Percentiles rank a stretch among this genome's conserved stretches.
These are phyloP conservation scores for Carlito syrichta DNA, from an alignment of 2,113 vertebrate genomes.

Conservation along the genomic window DNA sequence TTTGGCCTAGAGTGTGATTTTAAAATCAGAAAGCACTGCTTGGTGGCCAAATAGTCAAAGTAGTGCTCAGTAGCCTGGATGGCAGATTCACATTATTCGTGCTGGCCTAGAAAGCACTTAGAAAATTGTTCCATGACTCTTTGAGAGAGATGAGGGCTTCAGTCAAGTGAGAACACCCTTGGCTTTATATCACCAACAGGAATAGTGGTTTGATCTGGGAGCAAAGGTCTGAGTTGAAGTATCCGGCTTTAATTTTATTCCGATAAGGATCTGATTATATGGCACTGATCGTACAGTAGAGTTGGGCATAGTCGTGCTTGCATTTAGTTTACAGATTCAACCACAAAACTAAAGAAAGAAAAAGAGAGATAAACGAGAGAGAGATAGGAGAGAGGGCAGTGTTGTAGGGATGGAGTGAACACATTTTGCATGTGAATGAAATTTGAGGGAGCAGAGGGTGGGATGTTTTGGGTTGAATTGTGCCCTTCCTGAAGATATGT, in stretches of 20 bases:
- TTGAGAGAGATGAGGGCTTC: neutral
- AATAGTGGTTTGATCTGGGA: neutral
- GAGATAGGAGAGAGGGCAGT: neutral
- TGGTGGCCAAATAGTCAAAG: constrained; percentile 31
- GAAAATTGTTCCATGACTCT: neutral
- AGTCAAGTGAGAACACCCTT: neutral
- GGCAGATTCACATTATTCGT: neutral
- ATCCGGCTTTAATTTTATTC: neutral
- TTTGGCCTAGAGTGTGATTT: constrained; percentile 44
- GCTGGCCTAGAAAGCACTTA: neutral
- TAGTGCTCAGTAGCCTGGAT: neutral
- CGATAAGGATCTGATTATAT: neutral
- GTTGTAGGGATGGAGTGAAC: neutral
- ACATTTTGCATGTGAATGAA: neutral
- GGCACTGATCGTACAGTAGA: neutral
- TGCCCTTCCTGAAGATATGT: neutral
- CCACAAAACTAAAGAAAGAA: neutral
- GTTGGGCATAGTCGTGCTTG: neutral
- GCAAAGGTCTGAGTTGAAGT: neutral
- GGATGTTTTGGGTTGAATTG: neutral
- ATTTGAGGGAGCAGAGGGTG: neutral
- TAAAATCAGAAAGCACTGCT: constrained; percentile 27
- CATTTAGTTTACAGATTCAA: neutral
- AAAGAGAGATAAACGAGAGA: neutral
- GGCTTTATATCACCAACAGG: neutral